Evolutionary conservation across 2,797 vertebrate genomes (phyloP).

Genomic region (Threskiornis aethiopicus): DNA sequence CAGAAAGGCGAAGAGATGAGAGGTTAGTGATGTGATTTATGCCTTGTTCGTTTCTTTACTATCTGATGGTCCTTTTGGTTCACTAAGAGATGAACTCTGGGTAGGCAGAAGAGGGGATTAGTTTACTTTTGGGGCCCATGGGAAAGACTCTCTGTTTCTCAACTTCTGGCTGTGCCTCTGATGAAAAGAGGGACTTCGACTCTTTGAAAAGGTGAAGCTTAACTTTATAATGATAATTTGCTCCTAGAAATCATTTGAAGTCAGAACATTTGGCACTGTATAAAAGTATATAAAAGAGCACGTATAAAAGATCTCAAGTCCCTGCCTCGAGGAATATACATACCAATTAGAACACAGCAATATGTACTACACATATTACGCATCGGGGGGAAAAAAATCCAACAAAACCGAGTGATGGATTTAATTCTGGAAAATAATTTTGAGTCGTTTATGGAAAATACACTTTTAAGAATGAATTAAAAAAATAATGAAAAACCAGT

Average conservation of each 20-base stretch:
- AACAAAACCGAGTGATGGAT: neutral
- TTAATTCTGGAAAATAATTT: conserved; percentile 12
- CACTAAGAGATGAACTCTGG: neutral
- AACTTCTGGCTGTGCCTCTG: neutral
- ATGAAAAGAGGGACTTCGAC: neutral
- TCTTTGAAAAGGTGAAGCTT: conserved; percentile 32
- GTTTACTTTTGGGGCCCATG: neutral
- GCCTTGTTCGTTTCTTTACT: neutral
- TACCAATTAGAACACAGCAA: neutral
- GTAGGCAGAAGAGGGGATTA: neutral
- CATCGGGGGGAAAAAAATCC: neutral
- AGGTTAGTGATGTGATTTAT: neutral
- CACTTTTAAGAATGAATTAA: neutral
- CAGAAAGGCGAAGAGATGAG: neutral
- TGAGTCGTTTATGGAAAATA: neutral
- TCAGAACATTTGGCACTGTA: conserved; percentile 19
- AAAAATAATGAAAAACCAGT: neutral
- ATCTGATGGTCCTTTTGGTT: neutral
- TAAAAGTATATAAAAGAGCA: conserved; percentile 19
- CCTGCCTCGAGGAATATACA: conserved; percentile 28
- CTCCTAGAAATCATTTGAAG: conserved; percentile 41
- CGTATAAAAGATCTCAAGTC: neutral
- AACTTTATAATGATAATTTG: conserved; percentile 50
- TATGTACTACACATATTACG: neutral
- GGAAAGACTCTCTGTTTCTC: neutral